These are phyloP conservation scores for Conus canariensis DNA, from an alignment of 2,888 invertebrate species.

Conservation along the genomic window DNA sequence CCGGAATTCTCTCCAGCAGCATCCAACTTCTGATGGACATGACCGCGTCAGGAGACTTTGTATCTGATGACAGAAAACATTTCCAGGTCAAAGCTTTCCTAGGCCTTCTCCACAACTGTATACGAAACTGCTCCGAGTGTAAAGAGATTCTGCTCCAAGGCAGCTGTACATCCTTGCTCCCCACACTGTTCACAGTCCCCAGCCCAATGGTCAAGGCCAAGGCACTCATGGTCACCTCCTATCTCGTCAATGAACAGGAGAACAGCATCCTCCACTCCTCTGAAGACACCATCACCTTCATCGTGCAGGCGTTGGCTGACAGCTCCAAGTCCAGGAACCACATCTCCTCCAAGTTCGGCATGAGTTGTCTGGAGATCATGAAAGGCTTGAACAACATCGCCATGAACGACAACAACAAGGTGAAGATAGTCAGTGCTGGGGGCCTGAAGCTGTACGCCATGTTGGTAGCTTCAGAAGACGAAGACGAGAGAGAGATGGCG, in stretches of 20 bases:
- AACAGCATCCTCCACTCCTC: constrained; percentile 69
- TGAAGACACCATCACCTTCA: constrained; percentile 68
- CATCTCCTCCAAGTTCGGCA: constrained; percentile 71
- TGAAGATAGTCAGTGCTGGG: constrained; percentile 64
- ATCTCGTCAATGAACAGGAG: constrained; percentile 72
- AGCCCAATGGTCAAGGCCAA: constrained; percentile 70
- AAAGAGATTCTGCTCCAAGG: constrained; percentile 60
- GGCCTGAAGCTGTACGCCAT: constrained; percentile 62
- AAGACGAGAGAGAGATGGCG: constrained; percentile 66
- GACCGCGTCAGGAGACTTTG: constrained; percentile 29
- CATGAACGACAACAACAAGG: constrained; percentile 72
- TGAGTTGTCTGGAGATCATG: constrained; percentile 71
- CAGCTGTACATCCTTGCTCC: constrained; percentile 59
- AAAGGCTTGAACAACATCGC: constrained; percentile 71
- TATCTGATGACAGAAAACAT: constrained; percentile 56
- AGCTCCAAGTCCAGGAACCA: constrained; percentile 69
- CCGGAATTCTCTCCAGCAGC: constrained; percentile 42
- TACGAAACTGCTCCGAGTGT: constrained; percentile 67
- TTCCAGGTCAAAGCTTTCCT: constrained; percentile 71
- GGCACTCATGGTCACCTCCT: constrained; percentile 72
- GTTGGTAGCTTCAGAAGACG: constrained; percentile 52
- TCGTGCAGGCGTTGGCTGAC: constrained; percentile 69
- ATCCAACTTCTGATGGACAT: constrained; percentile 37
- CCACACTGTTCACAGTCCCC: constrained; percentile 50
- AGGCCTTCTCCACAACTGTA: constrained; percentile 74